These are phyloP conservation scores for Aphis gossypii DNA, from an alignment of 1,140 invertebrate species.

Conservation along the genomic window DNA sequence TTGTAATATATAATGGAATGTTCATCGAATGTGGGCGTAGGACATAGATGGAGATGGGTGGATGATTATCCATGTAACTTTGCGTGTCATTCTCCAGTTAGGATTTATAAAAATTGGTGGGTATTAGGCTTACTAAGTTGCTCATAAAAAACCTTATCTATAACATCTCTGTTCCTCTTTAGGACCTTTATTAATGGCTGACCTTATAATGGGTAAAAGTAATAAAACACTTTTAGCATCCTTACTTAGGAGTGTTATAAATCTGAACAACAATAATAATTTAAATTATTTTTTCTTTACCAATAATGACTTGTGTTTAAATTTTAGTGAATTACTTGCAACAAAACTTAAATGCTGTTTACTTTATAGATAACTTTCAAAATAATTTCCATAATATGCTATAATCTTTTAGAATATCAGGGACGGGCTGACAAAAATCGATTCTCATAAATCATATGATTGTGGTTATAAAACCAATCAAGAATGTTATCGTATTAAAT, in stretches of 20 bases:
- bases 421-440: background rate
- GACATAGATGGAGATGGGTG: background rate
- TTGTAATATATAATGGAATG: background rate
- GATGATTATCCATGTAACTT: background rate
- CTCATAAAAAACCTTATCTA: slow-evolving; percentile 7
- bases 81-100: background rate
- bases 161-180: background rate
- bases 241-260: background rate
- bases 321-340: background rate
- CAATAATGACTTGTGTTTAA: background rate
- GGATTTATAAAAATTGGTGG: background rate
- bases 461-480: background rate
- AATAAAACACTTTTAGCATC: background rate
- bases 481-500: background rate
- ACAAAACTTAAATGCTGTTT: background rate
- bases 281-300: background rate
- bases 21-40: background rate
- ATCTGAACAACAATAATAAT: background rate
- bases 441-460: background rate
- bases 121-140: background rate
- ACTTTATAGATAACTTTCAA: background rate
- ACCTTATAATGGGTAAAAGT: background rate
- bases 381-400: background rate
- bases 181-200: slow-evolving; percentile 2
- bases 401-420: background rate